Conservation (phyloP, 2,797 vertebrate species). For the Sebastes alutus region DNA sequence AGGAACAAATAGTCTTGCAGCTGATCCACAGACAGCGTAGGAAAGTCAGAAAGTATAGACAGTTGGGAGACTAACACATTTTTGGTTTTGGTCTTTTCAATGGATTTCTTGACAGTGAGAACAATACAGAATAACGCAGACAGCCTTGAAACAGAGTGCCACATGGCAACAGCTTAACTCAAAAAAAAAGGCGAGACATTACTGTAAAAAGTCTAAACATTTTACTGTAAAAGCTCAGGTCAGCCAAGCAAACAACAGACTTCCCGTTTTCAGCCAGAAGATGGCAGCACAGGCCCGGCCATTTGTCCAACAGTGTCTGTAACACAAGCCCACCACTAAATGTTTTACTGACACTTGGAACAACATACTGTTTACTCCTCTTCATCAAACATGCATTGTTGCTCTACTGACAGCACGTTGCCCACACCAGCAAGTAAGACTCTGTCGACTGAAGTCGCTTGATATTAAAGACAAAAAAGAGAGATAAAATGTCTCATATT, state of each 20-base stretch:
- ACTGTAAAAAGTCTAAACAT: not conserved
- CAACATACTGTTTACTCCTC: slow-evolving; percentile 22
- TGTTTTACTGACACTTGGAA: slow-evolving; percentile 58
- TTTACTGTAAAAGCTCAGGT: not conserved
- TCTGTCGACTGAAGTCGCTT: not conserved
- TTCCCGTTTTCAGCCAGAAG: slow-evolving; percentile 47
- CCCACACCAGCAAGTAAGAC: not conserved
- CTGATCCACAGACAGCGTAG: not conserved
- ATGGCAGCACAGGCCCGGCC: slow-evolving; percentile 45
- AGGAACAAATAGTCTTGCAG: not conserved
- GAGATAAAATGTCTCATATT: not conserved
- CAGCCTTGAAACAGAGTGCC: not conserved
- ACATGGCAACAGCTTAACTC: not conserved
- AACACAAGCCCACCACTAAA: slow-evolving; percentile 55
- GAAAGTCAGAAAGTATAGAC: not conserved
- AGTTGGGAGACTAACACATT: not conserved
- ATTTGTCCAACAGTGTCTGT: not conserved
- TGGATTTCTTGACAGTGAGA: not conserved
- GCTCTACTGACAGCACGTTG: slow-evolving; percentile 20
- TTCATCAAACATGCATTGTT: slow-evolving; percentile 48
- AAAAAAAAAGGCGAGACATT: not conserved
- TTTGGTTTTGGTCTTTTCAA: not conserved
- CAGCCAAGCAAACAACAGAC: not conserved
- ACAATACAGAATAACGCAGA: not conserved
- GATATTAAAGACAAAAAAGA: not conserved